These are phyloP conservation scores for Hyaena hyaena DNA, from an alignment of 2,113 vertebrate species.

Conservation along the genomic window DNA sequence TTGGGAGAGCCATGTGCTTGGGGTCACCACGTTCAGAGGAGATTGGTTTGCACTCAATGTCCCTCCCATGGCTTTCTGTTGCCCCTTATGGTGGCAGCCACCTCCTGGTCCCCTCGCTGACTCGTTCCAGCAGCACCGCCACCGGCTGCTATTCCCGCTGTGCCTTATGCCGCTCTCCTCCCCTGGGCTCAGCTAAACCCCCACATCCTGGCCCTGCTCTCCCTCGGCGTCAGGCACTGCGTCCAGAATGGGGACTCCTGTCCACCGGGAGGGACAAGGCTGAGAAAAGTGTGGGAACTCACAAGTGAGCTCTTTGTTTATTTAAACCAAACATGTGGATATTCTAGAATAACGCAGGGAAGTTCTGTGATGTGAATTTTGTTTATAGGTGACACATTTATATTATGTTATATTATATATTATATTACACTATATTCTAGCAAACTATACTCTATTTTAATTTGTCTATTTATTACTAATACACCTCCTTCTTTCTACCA, in stretches of 20 bases:
- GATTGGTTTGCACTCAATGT: neutral
- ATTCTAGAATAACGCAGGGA: neutral
- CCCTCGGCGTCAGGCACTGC: neutral
- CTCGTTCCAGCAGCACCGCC: neutral
- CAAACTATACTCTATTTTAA: neutral
- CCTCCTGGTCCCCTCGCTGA: neutral
- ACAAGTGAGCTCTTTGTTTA: neutral
- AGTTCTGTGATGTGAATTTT: neutral
- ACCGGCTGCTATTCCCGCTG: neutral
- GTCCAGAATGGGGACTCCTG: neutral
- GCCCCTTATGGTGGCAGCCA: neutral
- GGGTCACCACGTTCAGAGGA: neutral
- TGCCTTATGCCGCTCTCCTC: fast-evolving
- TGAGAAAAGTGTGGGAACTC: neutral
- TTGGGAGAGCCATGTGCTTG: neutral
- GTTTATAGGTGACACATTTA: neutral
- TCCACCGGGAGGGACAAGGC: fast-evolving
- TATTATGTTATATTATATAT: neutral
- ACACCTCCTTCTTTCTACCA: neutral
- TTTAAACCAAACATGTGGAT: neutral
- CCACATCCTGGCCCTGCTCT: too few relatives aligned
- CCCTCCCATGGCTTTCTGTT: neutral
- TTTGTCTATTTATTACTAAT: neutral
- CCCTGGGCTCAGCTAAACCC: fast-evolving
- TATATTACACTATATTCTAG: neutral